Base-by-base conservation (phyloP, 2,113 vertebrate species). In the Mastomys coucha region DNA sequence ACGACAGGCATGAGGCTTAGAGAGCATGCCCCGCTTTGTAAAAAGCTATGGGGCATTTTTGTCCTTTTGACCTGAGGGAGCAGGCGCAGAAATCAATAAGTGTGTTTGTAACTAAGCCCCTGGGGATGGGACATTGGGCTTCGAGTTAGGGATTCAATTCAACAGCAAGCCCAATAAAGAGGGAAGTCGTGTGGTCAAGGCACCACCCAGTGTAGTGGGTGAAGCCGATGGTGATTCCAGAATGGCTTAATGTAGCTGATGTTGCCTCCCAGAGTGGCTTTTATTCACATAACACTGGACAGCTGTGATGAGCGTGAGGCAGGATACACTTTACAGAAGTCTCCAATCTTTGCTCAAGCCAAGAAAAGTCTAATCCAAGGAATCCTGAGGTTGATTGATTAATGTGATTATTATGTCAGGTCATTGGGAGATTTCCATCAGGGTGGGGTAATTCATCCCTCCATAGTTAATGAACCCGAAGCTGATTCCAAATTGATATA, bases 211-310 rank as follows among this genome's bases (percentile, higher is more conserved):
- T 56, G 8, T n/a, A 45, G 36, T 81, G 88, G 69, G 92, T 77
- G 65, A 97, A 84, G 51, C 45, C 60, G 65, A 95, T 93, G 92
- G 22, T 86, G 67, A 86, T 92, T 96, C 70, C 39, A 31, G 19
- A 91, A 60, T 87, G 78, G 56, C 39, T 87, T 91, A 9, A 69
- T 81, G 63, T 78, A 75, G 45, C 95, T 91, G 76, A 84, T 78
- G 5, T 24, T 39, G 8, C 85, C 72, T 92, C 72, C 67, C 70
- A 96, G 60, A 17, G 76, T 85, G 56, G 24, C 65, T 93, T 91
- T 95, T 88, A 89, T 84, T 91, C 33, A 67, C 28, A 19, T 76
- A 69, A 96, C 4, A 53, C 56, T 78, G n/a, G 73, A 20, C 28
- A 73, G 58, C 36, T 78, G 65, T 91, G 60, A 65, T 60, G 65